Evolutionary conservation across 2,113 vertebrate genomes (phyloP).

Genomic region (Lethenteron camtschaticum): DNA sequence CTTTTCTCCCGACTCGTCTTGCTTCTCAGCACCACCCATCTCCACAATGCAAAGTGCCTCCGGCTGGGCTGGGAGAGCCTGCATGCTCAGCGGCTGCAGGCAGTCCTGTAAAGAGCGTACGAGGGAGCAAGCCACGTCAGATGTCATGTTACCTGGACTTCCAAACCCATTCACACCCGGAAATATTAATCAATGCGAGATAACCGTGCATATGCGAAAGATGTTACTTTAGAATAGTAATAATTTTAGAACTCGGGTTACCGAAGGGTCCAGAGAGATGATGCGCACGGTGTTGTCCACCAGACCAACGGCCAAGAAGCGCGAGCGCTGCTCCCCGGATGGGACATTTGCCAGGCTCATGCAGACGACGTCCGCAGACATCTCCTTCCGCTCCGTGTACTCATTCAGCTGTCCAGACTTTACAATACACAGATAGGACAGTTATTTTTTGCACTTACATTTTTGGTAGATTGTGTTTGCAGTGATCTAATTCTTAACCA

Average conservation of each 20-base stretch:
- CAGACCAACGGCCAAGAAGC: slow-evolving; percentile 75
- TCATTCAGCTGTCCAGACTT: slow-evolving; percentile 94
- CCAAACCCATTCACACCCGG: too few relatives aligned
- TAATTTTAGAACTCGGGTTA: slow-evolving; percentile 21
- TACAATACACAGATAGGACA: not conserved
- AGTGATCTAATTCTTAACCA: too few relatives aligned
- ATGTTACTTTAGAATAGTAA: not conserved
- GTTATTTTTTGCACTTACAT: too few relatives aligned
- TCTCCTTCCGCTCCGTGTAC: slow-evolving; percentile 92
- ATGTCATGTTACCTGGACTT: too few relatives aligned
- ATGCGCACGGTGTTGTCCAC: slow-evolving; percentile 95
- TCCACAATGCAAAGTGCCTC: slow-evolving; percentile 90
- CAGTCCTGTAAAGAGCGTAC: slow-evolving; percentile 37
- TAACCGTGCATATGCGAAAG: too few relatives aligned
- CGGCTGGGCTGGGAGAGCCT: slow-evolving; percentile 79
- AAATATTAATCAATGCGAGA: too few relatives aligned
- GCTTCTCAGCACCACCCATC: slow-evolving; percentile 92
- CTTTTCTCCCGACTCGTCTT: slow-evolving; percentile 80
- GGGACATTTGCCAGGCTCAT: slow-evolving; percentile 95
- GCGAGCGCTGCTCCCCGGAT: slow-evolving; percentile 75
- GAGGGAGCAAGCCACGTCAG: too few relatives aligned
- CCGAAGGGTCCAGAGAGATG: slow-evolving; percentile 83
- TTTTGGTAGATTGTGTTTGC: too few relatives aligned
- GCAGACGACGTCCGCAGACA: slow-evolving; percentile 89
- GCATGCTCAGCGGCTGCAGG: slow-evolving; percentile 85